Base-by-base conservation (phyloP, 2,888 invertebrate species). In the Noctua fimbriata region DNA sequence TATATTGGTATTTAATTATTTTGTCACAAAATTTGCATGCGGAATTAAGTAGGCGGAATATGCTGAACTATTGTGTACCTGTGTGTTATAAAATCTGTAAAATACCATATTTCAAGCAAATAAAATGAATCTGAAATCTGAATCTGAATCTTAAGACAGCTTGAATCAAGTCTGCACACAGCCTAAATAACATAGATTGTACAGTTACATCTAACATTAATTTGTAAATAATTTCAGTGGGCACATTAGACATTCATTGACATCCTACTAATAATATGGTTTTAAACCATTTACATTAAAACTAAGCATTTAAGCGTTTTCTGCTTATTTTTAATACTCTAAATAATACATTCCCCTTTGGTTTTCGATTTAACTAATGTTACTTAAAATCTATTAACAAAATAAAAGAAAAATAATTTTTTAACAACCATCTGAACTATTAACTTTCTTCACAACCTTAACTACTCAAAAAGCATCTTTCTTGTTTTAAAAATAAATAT, bases 221-320 rank as follows among this genome's bases (percentile, higher is more conserved):
- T 44, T 28, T 67, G 44, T 67, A 66, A 5, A 83, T 41, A 44
- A 67, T 67, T 28, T 65, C 7, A 44, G 9, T 52, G 81, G 32
- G 47, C 32, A 82, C 81, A 82, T 49, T 16, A 58, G 60, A 73
- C 73, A 81, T 79, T 67, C 12, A 82, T 69, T 58, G 55, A 80
- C 32, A 80, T 36, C 7, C 65, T 81, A 81, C 63, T 63, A 55
- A 52, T 32, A 82, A 41, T 21, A 79, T 73, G 87, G 84, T 85
- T 87, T 84, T 28, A 63, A 85, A 85, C 85, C 87, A 76, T 76
- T 76, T 18, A 73, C 58, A 73, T 81, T 72, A 71, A 71, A 84
- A 79, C 83, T 84, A 84, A 76, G 73, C 47, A 3, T 52, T 84
- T 85, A 85, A 85, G 85, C 85, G 85, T 84, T 85, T 87, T 85